A percentile compares a stretch with the other conserved stretches of the same genome.
These are phyloP conservation scores for Orussus abietinus DNA, from an alignment of 1,140 invertebrate genomes.

Conservation along the genomic window DNA sequence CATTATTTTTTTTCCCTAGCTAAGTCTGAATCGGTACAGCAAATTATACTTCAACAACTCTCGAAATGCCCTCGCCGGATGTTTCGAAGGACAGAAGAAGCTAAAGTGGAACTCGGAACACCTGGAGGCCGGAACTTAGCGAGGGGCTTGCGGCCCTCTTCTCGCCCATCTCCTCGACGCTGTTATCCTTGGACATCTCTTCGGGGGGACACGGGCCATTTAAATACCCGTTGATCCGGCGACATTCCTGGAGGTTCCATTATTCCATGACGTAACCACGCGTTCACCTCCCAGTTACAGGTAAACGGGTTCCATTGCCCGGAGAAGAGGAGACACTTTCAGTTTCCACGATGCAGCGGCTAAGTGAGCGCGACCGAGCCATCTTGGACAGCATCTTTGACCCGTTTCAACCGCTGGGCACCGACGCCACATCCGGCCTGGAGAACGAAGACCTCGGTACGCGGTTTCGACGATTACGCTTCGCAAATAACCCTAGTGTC, in stretches of 20 bases:
- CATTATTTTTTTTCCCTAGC: no score
- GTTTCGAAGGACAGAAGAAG: background rate
- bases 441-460: slow-evolving; percentile 14
- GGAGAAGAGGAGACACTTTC: no score
- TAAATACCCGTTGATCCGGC: background rate
- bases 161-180: no score
- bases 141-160: background rate
- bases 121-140: background rate
- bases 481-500: no score
- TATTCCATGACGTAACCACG: slow-evolving; percentile 3
- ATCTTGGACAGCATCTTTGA: slow-evolving; percentile 62
- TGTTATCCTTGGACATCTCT: no score
- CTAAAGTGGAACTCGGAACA: background rate
- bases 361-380: slow-evolving; percentile 50
- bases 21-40: no score
- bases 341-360: slow-evolving; percentile 35
- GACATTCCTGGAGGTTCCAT: background rate
- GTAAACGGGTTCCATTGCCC: no score
- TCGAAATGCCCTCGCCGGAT: background rate
- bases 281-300: no score
- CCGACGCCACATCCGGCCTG: slow-evolving; percentile 8
- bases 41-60: background rate
- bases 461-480: slow-evolving; percentile 4
- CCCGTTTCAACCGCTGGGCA: slow-evolving; percentile 50
- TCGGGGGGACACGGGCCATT: no score